These are phyloP conservation scores for Atherinomorus stipes DNA, from an alignment of 2,113 vertebrate genomes.

Conservation along the genomic window DNA sequence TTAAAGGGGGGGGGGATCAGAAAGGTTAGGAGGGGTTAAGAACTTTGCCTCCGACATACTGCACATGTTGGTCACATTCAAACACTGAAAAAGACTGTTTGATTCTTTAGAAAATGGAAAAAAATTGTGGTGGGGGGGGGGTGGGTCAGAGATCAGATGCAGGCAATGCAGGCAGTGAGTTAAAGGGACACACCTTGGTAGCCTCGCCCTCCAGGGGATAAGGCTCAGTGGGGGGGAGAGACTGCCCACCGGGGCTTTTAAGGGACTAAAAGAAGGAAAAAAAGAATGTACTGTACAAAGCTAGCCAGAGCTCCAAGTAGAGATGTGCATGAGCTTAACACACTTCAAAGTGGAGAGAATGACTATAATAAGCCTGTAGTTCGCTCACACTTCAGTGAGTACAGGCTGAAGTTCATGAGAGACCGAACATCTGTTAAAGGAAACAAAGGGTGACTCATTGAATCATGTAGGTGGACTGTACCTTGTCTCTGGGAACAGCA, in stretches of 20 bases:
- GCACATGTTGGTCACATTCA: neutral
- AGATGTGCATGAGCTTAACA: neutral
- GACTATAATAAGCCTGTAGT: neutral
- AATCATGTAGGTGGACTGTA: conserved; percentile 73
- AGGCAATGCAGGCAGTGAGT: conserved; percentile 78
- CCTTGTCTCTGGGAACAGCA: conserved; percentile 92
- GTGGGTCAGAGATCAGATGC: neutral
- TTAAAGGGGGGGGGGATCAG: conserved; percentile 2
- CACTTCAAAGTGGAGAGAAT: conserved; percentile 1
- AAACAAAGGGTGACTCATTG: neutral
- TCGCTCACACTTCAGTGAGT: neutral
- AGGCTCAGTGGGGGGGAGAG: conserved; percentile 88
- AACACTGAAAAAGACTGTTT: neutral
- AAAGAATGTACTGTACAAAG: conserved; percentile 39
- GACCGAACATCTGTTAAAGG: neutral
- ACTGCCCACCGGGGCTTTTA: conserved; percentile 90
- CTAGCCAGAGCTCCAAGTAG: conserved; percentile 8
- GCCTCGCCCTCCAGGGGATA: conserved; percentile 88
- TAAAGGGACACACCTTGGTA: conserved; percentile 88
- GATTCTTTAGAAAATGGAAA: neutral
- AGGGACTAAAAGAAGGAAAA: conserved; percentile 84
- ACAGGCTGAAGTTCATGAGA: neutral
- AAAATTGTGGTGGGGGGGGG: neutral
- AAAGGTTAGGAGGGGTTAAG: neutral
- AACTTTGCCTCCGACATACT: neutral